Base-by-base conservation (phyloP, 2,113 vertebrate species). In the Poeciliopsis occidentalis region DNA sequence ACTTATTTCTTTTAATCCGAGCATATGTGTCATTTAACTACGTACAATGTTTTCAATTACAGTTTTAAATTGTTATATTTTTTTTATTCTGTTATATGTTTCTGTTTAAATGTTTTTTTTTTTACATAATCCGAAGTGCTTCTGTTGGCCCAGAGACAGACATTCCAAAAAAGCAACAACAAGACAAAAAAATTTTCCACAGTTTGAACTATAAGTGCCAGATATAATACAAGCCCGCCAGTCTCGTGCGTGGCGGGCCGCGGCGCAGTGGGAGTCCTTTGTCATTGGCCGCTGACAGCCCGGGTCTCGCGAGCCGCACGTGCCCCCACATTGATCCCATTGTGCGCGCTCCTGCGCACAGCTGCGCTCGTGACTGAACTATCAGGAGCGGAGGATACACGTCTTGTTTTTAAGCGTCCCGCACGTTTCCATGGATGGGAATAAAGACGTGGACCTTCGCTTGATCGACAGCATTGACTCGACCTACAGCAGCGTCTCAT, bases 241-340 rank as follows among this genome's bases (percentile, higher is more conserved):
- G 77, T 73, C 85, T 74, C 73, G 83, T 91, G 90, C 85, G 78
- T 83, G 89, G 86, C 86, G 86, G 66, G 80, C 86, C 78, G 85
- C 75, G 1, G 77, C 93, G n/a, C 92, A 80, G 89, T 61, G 72
- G 92, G 92, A 88, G 90, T 82, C 90, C 69, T 88, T 93, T 94
- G 93, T 94, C 76, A 74, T 51, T 68, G 63, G 77, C 86, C 84
- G 91, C 80, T 91, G 90, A 93, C 91, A 88, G 85, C 65, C 84
- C 41, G 82, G 75, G 90, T 92, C 91, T 93, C 86, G 89, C 86
- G 92, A 91, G 87, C 82, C 87, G 90, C 94, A 94, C 94, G 94
- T 94, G 94, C 88, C 92, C 93, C 85, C 82, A 77, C 87, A 94
- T 88, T 94, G 92, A 95, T 95, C 93, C 91, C 80, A 90, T 94